Evolutionary conservation across 2,113 vertebrate species (phyloP).

Genomic region (Alligator mississippiensis): DNA sequence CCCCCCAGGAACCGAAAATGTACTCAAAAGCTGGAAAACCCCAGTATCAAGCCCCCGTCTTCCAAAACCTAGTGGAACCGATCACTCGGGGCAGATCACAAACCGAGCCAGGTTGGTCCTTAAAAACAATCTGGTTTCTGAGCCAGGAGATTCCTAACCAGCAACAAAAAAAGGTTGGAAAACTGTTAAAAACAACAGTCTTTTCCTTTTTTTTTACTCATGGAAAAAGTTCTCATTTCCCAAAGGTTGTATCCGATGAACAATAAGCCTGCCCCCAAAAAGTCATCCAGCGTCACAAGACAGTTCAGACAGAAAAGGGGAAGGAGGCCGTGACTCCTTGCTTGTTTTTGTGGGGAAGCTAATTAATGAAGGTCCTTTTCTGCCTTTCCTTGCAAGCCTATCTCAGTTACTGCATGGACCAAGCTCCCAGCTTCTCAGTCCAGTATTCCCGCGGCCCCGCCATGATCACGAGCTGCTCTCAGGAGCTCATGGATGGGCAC

Average conservation of each 20-base stretch:
- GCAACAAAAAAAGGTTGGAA: background rate
- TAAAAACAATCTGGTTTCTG: background rate
- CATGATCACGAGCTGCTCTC: background rate
- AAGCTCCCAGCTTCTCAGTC: background rate
- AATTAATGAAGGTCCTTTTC: background rate
- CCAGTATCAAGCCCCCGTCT: background rate
- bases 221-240: background rate
- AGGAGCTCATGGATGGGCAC: background rate
- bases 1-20: background rate
- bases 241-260: background rate
- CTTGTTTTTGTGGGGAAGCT: background rate
- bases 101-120: background rate
- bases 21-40: background rate
- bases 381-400: background rate
- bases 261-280: background rate
- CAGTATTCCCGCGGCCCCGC: background rate
- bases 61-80: background rate
- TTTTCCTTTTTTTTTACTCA: background rate
- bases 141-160: background rate
- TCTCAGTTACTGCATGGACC: background rate
- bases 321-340: background rate
- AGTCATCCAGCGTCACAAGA: background rate
- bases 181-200: background rate
- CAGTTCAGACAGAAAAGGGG: background rate
- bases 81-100: background rate